These are phyloP conservation scores for Tipula unca DNA, from an alignment of 2,888 invertebrate genomes.

Conservation along the genomic window DNA sequence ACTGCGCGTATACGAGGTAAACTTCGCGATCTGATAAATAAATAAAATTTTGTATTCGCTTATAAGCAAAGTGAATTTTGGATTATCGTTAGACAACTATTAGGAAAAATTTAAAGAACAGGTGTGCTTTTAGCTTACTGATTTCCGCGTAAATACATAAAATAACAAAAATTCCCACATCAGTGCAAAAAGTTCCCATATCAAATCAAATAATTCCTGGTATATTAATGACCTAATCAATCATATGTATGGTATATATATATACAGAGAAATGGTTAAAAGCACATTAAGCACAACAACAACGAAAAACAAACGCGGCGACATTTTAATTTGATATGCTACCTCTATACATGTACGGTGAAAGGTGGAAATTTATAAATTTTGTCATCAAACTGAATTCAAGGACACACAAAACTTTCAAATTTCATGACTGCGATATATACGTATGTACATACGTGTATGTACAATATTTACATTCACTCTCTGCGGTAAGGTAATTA, in stretches of 20 bases:
- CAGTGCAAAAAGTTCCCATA: background rate
- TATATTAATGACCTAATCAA: background rate
- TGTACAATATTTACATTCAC: background rate
- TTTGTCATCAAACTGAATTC: background rate
- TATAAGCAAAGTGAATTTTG: background rate
- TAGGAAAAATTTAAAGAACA: background rate
- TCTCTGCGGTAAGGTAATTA: background rate
- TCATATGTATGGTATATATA: background rate
- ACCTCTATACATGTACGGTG: background rate
- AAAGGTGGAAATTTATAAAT: background rate
- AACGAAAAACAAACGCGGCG: background rate
- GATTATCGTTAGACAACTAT: too few species aligned
- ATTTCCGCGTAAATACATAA: background rate
- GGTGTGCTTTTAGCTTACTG: background rate
- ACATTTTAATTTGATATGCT: background rate
- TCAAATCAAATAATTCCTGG: background rate
- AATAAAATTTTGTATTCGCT: background rate
- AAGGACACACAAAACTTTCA: background rate
- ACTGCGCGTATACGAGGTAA: too few species aligned
- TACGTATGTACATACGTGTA: background rate
- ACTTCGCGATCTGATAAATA: background rate
- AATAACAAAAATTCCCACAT: background rate
- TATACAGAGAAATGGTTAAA: background rate
- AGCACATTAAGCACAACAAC: background rate
- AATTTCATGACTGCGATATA: background rate